Percentiles rank a stretch among this genome's conserved stretches.
These are phyloP conservation scores for Borostomias antarcticus DNA, from an alignment of 2,797 vertebrate species.

Conservation along the genomic window DNA sequence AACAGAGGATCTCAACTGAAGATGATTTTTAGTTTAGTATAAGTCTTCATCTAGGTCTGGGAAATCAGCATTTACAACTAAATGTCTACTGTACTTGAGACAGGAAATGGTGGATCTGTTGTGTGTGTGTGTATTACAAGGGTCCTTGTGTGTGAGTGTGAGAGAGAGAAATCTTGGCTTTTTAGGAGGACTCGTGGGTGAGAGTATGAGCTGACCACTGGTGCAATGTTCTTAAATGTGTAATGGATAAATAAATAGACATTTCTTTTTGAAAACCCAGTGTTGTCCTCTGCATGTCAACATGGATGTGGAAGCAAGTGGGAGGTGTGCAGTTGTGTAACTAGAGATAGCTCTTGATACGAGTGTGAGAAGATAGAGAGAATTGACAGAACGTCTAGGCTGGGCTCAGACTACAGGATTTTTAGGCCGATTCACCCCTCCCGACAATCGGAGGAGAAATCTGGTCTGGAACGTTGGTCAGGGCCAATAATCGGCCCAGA, in stretches of 20 bases:
- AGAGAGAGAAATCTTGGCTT: conserved; percentile 45
- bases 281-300: background rate
- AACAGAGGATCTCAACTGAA: background rate
- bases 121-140: conserved; percentile 12
- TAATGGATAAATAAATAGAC: conserved; percentile 57
- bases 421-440: too few species aligned
- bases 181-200: conserved; percentile 53
- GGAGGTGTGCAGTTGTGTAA: background rate
- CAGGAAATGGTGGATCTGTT: conserved; percentile 21
- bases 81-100: conserved; percentile 57
- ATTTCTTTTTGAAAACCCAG: conserved; percentile 12
- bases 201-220: conserved; percentile 46
- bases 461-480: too few species aligned
- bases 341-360: too few species aligned
- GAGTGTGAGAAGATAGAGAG: too few species aligned
- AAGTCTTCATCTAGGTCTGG: background rate
- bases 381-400: too few species aligned
- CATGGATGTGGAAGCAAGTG: background rate
- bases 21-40: too few species aligned
- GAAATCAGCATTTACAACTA: background rate
- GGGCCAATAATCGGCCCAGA: too few species aligned
- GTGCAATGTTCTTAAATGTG: conserved; percentile 66
- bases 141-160: conserved; percentile 11
- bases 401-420: too few species aligned
- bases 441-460: too few species aligned